Conservation (phyloP, 37 sponge, comb jelly and placozoan species). For the Ephydatia muelleri region DNA sequence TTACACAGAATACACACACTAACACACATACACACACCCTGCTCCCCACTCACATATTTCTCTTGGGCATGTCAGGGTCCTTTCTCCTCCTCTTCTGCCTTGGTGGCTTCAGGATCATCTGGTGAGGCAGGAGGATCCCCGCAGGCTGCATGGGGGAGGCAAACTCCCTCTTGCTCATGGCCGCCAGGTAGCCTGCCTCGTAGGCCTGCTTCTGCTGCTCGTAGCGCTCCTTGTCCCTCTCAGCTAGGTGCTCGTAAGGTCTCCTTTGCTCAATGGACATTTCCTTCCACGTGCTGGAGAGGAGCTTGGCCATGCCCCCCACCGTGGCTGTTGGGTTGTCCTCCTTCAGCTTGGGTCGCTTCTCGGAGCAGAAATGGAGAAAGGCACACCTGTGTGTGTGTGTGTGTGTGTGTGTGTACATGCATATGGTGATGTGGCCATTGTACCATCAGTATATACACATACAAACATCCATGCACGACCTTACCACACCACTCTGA, state of each 20-base stretch:
- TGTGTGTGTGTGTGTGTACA: neutral
- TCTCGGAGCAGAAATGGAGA: constrained; percentile 75
- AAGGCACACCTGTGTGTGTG: constrained; percentile 73
- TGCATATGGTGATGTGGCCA: neutral
- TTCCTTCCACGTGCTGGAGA: constrained; percentile 74
- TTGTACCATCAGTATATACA: too few species aligned
- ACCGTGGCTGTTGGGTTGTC: constrained; percentile 73
- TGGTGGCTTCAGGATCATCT: constrained; percentile 15
- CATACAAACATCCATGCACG: too few species aligned
- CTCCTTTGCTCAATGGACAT: constrained; percentile 78
- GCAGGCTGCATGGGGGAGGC: constrained; percentile 10
- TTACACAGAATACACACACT: too few species aligned
- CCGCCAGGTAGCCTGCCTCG: constrained; percentile 74
- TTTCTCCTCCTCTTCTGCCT: constrained; percentile 68
- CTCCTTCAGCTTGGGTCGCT: constrained; percentile 72
- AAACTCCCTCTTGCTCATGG: constrained; percentile 39
- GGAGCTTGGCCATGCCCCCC: constrained; percentile 68
- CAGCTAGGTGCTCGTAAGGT: constrained; percentile 77
- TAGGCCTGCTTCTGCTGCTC: constrained; percentile 87
- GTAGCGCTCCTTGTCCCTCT: constrained; percentile 70
- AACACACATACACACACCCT: too few species aligned
- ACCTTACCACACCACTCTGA: too few species aligned
- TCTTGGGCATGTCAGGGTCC: constrained; percentile 86
- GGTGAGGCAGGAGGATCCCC: constrained; percentile 15
- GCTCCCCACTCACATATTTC: constrained; percentile 4